These are phyloP conservation scores for Girardia tigrina DNA, from an alignment of 2,888 invertebrate genomes.

Conservation along the genomic window DNA sequence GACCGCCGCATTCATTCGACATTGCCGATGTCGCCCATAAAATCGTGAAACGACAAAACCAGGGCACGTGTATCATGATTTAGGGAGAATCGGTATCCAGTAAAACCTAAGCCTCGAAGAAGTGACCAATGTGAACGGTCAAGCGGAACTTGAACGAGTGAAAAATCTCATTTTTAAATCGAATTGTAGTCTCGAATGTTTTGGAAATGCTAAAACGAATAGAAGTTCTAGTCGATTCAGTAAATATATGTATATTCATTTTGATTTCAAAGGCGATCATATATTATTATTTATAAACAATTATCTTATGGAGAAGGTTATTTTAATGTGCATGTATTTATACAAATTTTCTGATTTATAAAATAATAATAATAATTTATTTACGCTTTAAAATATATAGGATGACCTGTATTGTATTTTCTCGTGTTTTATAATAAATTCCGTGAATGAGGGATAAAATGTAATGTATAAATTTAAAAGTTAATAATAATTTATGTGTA, in stretches of 20 bases:
- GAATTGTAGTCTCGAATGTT: slow-evolving; percentile 84
- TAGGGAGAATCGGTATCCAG: slow-evolving; percentile 80
- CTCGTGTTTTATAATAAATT: too few species aligned
- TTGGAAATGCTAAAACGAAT: slow-evolving; percentile 94
- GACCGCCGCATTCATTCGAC: slow-evolving; percentile 90
- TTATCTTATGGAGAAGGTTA: slow-evolving; percentile 76
- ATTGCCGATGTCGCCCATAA: slow-evolving; percentile 88
- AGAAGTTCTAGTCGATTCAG: slow-evolving; percentile 93
- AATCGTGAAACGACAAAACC: slow-evolving; percentile 72
- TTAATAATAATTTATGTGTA: too few species aligned
- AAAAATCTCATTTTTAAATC: slow-evolving; percentile 92
- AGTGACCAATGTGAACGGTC: slow-evolving; percentile 76
- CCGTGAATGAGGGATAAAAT: too few species aligned
- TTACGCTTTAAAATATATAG: too few species aligned
- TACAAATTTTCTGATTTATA: too few species aligned
- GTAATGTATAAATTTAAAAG: too few species aligned
- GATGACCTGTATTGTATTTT: too few species aligned
- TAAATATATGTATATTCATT: slow-evolving; percentile 98
- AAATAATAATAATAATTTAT: too few species aligned
- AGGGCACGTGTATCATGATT: slow-evolving; percentile 90
- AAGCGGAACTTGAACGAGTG: slow-evolving; percentile 91
- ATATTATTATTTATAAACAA: slow-evolving; percentile 91
- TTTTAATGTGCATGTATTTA: neutral
- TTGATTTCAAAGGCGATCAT: slow-evolving; percentile 94
- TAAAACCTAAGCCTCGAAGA: slow-evolving; percentile 95